Evolutionary conservation across 2,113 vertebrate genomes (phyloP), one percentile per base, ranked within the genome.

Genomic region (Puffinus mauretanicus): DNA sequence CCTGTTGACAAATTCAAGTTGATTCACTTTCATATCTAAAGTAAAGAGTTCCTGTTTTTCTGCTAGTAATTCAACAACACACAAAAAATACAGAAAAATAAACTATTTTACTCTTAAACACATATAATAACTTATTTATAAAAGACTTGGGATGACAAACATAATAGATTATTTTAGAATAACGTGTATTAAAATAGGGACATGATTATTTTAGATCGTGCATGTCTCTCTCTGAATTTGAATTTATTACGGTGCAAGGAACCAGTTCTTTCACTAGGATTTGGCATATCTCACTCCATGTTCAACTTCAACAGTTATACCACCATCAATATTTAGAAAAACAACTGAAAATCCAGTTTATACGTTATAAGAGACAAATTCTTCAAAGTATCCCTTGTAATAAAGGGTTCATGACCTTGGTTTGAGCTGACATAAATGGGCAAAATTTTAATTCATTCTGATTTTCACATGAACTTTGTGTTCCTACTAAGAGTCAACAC

Each of bases 1-100:
- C 99, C 99, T 99, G 97, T 94, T 95, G 84, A 91, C 46, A 96
- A 94, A 97, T 93, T 88, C 80, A 96, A 86, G 40, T 2, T n/a
- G 44, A 71, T 77, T 90, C 57, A 87, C 44, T 94, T 60, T 89
- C 32, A 52, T 22, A 76, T 57, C 57, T 76, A 16, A 57, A 71
- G 44, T 26, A 89, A 86, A 90, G 61, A 91, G 65, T 89, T 84
- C 81, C 61, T 32, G 8, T 21, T 87, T 85, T 87, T 60, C 79
- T 70, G 47, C 60, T 77, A 73, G 24, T 21, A 87, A 66, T 34
- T 95, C 47, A 91, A 75, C 44, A 55, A 6, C 40, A 84, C 29
- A 38, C 9, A 32, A 77, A 92, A 94, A 77, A 30, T 25, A 88
- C 19, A 77, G 7, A 42, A 83, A 82, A 86, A 40, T 11, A 4